Evolutionary conservation across 2,797 vertebrate genomes (phyloP), one percentile per base, ranked within the genome.

Genomic region (Lepilemur ruficaudatus): DNA sequence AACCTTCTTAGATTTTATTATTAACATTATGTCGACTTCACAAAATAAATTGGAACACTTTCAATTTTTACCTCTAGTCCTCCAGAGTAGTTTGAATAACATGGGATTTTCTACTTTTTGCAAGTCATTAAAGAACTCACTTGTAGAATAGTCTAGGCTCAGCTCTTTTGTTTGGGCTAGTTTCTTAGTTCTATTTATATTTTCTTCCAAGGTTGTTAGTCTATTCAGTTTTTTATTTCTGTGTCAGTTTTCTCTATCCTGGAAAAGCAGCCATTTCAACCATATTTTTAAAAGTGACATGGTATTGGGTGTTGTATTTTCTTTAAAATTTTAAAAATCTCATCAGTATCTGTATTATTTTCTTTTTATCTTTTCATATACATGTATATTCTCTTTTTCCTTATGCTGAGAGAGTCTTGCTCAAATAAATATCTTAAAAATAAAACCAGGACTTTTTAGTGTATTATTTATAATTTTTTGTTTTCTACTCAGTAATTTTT

Each of bases 291-390:
- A 80, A 80, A 46, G 35, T 48, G 55, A 61, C 2, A 52, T 76
- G 10, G 23, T 48, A 86, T 41, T 50, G 8, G 6, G 41, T 90
- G 22, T 82, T 87, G 4, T 67, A 57, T 83, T 84, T 94, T 83
- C 41, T 91, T 94, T n/a, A 75, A 95, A 95, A 59, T 20, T 72
- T 65, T 30, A 69, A 73, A 73, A 69, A 83, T 28, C 28, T 87
- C 38, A 78, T 67, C 15, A 91, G 17, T 61, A 50, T 80, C n/a
- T 70, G 6, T n/a, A 55, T 75, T 85, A 15, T 72, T 89, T 94
- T 88, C n/a, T 72, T 91, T 59, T 84, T 92, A 46, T 90, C 30
- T 89, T 86, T 43, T 89, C 75, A 89, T 23, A 25, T 76, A 3
- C 15, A 20, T 69, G 9, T 17, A 28, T 30, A 18, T 70, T 43